A percentile compares a stretch with the other conserved stretches of the same genome.
phyloP scores from a whole-genome alignment of 2,888 invertebrate genomes.

The Palloptera scutellata region DNA sequence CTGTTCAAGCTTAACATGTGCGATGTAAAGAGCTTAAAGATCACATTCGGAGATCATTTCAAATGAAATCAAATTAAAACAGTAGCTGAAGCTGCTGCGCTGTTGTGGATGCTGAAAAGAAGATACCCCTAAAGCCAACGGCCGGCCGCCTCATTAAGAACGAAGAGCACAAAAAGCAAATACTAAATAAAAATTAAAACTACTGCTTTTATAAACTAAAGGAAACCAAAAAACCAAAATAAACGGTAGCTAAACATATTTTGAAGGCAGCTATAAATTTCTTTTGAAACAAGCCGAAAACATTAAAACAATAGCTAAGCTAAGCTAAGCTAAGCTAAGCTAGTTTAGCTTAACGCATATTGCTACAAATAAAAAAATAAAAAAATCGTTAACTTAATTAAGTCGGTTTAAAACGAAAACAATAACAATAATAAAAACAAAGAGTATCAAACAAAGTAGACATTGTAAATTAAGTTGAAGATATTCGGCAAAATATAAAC shows the following conservation, averaged over 20 bases:
- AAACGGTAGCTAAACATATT: constrained; percentile 40
- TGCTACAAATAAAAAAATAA: constrained; percentile 20
- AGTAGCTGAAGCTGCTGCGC: constrained; percentile 11
- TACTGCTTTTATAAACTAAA: too few species aligned
- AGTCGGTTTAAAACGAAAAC: constrained; percentile 19
- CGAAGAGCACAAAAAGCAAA: constrained; percentile 4
- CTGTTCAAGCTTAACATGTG: not conserved
- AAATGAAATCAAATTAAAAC: constrained; percentile 22
- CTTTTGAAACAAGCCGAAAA: constrained; percentile 32
- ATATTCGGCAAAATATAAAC: constrained; percentile 15
- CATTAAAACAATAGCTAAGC: constrained; percentile 14
- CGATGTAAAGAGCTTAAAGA: not conserved
- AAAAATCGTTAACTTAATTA: constrained; percentile 37
- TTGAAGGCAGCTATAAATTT: constrained; percentile 44
- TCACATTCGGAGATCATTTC: not conserved
- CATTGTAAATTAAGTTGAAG: not conserved
- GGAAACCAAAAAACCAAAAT: constrained; percentile 4
- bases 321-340: constrained; percentile 1
- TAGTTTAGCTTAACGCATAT: constrained; percentile 9
- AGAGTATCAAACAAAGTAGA: not conserved
- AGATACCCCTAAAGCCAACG: constrained; percentile 7
- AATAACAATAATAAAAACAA: not conserved
- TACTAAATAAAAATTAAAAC: too few species aligned
- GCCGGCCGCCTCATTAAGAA: constrained; percentile 6
- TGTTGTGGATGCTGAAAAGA: not conserved